Conservation (phyloP, 2,888 invertebrate species). For the Folsomia manolachei region DNA sequence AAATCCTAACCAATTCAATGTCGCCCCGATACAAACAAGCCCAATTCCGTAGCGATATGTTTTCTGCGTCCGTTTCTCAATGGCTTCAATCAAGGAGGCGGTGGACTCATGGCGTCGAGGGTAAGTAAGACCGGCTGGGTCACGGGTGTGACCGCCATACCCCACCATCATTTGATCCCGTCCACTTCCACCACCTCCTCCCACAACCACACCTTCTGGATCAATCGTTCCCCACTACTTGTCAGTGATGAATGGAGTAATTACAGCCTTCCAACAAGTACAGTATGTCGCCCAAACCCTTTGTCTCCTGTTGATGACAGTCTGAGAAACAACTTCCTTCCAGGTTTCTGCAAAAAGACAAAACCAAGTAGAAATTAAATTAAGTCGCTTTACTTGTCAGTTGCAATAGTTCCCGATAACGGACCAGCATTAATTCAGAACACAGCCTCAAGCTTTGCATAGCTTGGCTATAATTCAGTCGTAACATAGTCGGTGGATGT, state of each 20-base stretch:
- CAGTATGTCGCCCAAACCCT: no score
- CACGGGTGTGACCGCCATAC: constrained; percentile 4
- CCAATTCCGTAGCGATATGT: constrained; percentile 73
- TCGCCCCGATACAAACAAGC: constrained; percentile 67
- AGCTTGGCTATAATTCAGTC: no score
- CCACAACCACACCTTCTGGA: not conserved
- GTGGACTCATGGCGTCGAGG: constrained; percentile 28
- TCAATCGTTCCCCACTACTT: not conserved
- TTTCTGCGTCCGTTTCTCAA: constrained; percentile 57
- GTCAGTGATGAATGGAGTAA: no score
- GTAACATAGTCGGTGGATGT: no score
- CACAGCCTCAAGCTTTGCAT: no score
- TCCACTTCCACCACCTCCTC: not conserved
- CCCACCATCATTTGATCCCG: constrained; percentile 37
- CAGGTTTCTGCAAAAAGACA: not conserved
- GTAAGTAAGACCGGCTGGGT: constrained; percentile 16
- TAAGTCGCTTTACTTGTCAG: no score
- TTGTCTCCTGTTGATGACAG: no score
- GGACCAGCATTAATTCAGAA: no score
- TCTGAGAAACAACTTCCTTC: no score
- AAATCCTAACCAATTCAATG: constrained; percentile 71
- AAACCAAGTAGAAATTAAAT: not conserved
- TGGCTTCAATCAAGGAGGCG: constrained; percentile 43
- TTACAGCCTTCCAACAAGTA: no score
- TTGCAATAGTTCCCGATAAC: no score